Evolutionary conservation across 1,140 invertebrate species (phyloP), one percentile per base, ranked within the genome.

Genomic region (Helicoverpa armigera): DNA sequence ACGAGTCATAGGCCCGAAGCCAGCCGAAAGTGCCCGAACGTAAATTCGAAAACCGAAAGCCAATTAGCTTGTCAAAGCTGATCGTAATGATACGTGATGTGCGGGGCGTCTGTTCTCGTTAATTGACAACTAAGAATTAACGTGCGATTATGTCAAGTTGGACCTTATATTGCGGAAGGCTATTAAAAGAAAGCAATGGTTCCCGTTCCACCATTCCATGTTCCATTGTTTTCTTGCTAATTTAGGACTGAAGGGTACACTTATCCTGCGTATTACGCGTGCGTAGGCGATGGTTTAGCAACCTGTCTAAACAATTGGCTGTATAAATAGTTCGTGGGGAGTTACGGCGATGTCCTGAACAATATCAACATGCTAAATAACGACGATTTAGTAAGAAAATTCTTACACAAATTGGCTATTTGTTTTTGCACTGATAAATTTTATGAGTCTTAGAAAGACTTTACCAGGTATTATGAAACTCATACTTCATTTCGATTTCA

Each of bases 221-320:
- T 77, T 63, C 74, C 74, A 77, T 77, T 77, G 74, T 77, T 77
- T 35, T 48, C 43, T 65, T 11, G 74, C 61, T 77, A 77, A 77
- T 77, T 77, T 77, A 77, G 60, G 58, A 77, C 74, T 65, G 60
- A 77, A 77, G 48, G 58, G 74, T 53, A 77, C 60, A 77, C 60
- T 65, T 77, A 77, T 65, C 60, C n/a, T 65, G 74, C 74, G 60
- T 77, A 77, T 77, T 77, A 77, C 60, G 56, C 11, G 61, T 77
- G 74, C 74, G 74, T 77, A 48, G 74, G 74, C 74, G 74, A 77
- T 31, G 58, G 74, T 77, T 65, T 65, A 77, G 58, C 48, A 77
- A 77, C 74, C 60, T 65, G 48, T 77, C 60, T 31, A 77, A 75
- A 77, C 74, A 77, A 75, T 75, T 75, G 73, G 53, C 18, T 54